phyloP scores from a whole-genome alignment of 2,888 invertebrate species.

The Magallana nippona region DNA sequence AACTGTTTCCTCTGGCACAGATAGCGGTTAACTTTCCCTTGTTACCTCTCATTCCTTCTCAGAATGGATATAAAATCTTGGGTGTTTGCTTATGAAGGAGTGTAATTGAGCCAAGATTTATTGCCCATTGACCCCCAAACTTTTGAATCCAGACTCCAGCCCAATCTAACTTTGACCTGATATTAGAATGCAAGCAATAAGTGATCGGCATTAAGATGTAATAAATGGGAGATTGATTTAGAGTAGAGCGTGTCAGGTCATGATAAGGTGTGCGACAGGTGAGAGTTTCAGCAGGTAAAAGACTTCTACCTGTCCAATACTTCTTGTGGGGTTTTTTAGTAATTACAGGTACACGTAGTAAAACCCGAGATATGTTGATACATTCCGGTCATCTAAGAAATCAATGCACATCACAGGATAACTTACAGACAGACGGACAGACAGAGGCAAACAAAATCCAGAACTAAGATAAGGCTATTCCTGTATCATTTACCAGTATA shows the following conservation, averaged over 20 bases:
- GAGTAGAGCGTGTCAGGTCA: not conserved
- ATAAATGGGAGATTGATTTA: slow-evolving; percentile 31
- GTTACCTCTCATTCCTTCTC: not conserved
- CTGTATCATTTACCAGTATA: no score
- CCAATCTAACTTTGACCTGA: slow-evolving; percentile 6
- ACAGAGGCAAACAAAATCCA: not conserved
- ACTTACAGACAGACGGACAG: not conserved
- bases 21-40: not conserved
- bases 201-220: slow-evolving; percentile 30
- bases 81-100: slow-evolving; percentile 11
- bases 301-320: not conserved
- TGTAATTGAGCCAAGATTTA: not conserved
- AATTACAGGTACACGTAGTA: no score
- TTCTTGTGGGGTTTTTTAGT: not conserved
- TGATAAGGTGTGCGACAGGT: not conserved
- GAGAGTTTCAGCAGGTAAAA: not conserved
- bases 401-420: no score
- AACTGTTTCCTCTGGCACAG: not conserved
- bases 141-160: slow-evolving; percentile 16
- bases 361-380: no score
- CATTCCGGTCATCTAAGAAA: no score
- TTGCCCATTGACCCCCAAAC: slow-evolving; percentile 15
- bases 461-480: not conserved
- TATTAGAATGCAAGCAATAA: not conserved
- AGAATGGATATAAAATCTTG: not conserved